Base-by-base conservation (phyloP, 2,888 invertebrate species). In the Taphrorychus bicolor region DNA sequence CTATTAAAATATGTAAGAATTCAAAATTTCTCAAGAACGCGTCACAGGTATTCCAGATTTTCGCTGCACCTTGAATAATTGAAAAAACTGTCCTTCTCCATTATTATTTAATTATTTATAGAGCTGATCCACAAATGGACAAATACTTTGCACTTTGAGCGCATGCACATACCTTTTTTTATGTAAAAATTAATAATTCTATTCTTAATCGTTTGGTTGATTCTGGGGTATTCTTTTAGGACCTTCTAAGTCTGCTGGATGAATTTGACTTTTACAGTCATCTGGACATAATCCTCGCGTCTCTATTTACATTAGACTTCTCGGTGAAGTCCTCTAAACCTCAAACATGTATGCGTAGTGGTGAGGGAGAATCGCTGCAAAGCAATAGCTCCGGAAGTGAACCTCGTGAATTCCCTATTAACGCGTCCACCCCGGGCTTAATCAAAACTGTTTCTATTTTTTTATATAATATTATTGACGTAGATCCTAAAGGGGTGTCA, bases 351-450 rank as follows among this genome's bases (percentile, higher is more conserved):
- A 7, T 32, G 7, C 17, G 45, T 5, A 5, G 14, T 16, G 2
- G 45, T 45, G 21, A 2, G 72, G 71, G 53, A 66, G 65, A 42
- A 72, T 73, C 21, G 71, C 69, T 11, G 59, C 48, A 18, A 42
- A 48, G 22, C 22, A 1, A 7, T 7, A 51, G 51, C 21, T 21
- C 51, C 5, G 7, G 22, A 1, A 63, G 40, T 64, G 14, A 59
- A 49, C 41, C 59, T 57, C 11, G 54, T 61, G 63, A 61, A 45
- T 45, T 54, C 45, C 23, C 17, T 2, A 52, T 65, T 16, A 69
- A 69, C 22, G 74, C 83, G 45, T 79, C 83, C 1, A 84, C 86
- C 3, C 85, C 86, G 5, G 76, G 80, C 61, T 76, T 86, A 9
- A 79, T 86, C 21, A 84, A 82, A 73, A 76, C 82, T 11, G 70